A percentile compares a stretch with the other conserved stretches of the same genome.
Conservation (phyloP, 2,113 vertebrate species). For the Prunella fulvescens region DNA sequence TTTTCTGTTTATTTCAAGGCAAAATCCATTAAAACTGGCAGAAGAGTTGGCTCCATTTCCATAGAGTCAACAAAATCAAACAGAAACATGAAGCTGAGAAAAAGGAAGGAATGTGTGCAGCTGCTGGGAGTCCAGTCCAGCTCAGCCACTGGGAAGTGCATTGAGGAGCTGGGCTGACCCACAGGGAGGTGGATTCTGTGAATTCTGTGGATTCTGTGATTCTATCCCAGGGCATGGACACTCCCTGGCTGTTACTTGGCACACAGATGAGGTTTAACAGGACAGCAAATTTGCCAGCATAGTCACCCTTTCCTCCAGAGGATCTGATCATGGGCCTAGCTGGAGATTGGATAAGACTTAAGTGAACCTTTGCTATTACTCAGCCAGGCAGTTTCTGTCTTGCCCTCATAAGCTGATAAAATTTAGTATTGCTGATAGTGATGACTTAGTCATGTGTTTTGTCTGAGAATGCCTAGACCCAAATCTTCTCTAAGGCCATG, state of each 20-base stretch:
- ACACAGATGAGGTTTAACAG: accelerated
- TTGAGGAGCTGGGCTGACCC: neutral
- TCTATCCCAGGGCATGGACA: neutral
- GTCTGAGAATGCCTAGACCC: neutral
- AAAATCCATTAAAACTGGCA: constrained; percentile 3
- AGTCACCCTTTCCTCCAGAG: neutral
- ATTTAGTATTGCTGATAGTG: neutral
- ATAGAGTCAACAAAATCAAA: neutral
- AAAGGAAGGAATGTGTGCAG: neutral
- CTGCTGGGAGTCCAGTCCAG: neutral
- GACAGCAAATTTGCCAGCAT: neutral
- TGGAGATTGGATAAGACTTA: neutral
- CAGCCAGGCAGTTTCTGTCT: neutral
- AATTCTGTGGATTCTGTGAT: no score
- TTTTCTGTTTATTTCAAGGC: constrained; percentile 16
- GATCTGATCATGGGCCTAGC: neutral
- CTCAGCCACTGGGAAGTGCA: neutral
- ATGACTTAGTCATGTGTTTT: neutral
- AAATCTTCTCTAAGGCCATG: neutral
- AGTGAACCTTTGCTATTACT: neutral
- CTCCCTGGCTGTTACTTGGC: neutral
- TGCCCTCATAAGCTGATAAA: neutral
- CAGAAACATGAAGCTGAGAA: neutral
- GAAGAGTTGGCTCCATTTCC: neutral
- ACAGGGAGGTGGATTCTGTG: neutral